phyloP scores from a whole-genome alignment of 2,888 invertebrate species.

The Hylaea fasciaria region DNA sequence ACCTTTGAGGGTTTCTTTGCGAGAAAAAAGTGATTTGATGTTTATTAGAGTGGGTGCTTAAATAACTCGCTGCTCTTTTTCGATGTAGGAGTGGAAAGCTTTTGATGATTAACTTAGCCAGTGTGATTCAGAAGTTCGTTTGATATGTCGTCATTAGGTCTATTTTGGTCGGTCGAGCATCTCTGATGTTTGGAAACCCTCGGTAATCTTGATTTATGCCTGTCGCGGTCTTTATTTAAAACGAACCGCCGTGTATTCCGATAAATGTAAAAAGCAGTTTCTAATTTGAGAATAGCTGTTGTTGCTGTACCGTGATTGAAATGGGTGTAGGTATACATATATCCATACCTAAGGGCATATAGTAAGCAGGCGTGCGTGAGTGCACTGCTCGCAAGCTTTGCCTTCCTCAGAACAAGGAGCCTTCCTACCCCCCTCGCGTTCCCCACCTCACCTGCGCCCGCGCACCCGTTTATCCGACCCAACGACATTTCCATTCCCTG shows the following conservation, averaged over 20 bases:
- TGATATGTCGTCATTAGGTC: conserved; percentile 49
- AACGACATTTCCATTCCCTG: conserved; percentile 77
- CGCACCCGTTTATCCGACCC: conserved; percentile 73
- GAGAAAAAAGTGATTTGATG: conserved; percentile 64
- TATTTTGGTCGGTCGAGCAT: conserved; percentile 52
- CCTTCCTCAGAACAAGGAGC: conserved; percentile 67
- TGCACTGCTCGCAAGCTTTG: conserved; percentile 70
- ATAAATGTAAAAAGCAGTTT: conserved; percentile 39
- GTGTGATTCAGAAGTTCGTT: conserved; percentile 34
- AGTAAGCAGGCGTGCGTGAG: conserved; percentile 65
- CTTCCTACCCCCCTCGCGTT: conserved; percentile 48
- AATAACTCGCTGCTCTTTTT: conserved; percentile 36
- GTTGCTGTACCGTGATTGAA: conserved; percentile 58
- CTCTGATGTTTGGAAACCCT: conserved; percentile 58
- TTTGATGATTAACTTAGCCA: conserved; percentile 29
- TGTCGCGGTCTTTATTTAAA: conserved; percentile 51
- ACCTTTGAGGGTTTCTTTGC: conserved; percentile 56
- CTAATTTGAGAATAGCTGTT: conserved; percentile 47
- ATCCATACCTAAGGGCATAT: conserved; percentile 70
- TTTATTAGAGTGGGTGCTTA: conserved; percentile 53
- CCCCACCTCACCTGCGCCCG: conserved; percentile 52
- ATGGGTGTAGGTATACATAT: conserved; percentile 67
- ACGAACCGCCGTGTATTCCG: conserved; percentile 31
- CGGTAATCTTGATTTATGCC: conserved; percentile 62
- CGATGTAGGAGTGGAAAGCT: conserved; percentile 27